Conservation (phyloP, 2,113 vertebrate genomes). For the Clarias magur region DNA sequence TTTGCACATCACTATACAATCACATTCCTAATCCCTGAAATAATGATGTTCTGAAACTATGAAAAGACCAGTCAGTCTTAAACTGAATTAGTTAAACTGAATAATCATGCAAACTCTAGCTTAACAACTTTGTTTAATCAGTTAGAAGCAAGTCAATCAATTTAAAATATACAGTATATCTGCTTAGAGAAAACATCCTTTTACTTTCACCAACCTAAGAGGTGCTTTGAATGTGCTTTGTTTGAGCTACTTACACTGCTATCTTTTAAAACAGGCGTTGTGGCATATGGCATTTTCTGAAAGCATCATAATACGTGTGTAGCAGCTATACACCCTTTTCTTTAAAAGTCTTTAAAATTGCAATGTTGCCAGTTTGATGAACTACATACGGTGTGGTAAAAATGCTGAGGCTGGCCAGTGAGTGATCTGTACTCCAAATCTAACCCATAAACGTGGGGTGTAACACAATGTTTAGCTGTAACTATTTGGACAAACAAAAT, state of each 20-base stretch:
- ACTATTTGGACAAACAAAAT: too few species aligned
- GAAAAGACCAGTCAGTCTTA: neutral
- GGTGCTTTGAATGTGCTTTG: constrained; percentile 39
- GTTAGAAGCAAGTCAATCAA: neutral
- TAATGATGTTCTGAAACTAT: neutral
- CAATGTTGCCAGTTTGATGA: too few species aligned
- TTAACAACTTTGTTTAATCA: neutral
- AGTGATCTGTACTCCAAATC: too few species aligned
- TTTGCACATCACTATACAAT: neutral
- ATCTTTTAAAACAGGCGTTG: constrained; percentile 60
- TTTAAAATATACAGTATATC: neutral
- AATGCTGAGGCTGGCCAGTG: too few species aligned
- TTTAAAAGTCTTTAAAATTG: neutral
- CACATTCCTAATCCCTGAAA: neutral
- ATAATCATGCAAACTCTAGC: too few species aligned
- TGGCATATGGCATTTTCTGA: constrained; percentile 58
- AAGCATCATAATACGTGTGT: constrained; percentile 53
- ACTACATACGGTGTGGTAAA: too few species aligned
- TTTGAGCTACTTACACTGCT: constrained; percentile 53
- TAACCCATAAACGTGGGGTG: too few species aligned
- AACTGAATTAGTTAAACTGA: neutral
- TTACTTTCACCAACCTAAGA: constrained; percentile 26
- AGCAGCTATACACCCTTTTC: neutral
- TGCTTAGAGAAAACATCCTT: neutral
- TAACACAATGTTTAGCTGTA: too few species aligned